These are phyloP conservation scores for Hemaris fuciformis DNA, from an alignment of 2,888 invertebrate species.

Conservation along the genomic window DNA sequence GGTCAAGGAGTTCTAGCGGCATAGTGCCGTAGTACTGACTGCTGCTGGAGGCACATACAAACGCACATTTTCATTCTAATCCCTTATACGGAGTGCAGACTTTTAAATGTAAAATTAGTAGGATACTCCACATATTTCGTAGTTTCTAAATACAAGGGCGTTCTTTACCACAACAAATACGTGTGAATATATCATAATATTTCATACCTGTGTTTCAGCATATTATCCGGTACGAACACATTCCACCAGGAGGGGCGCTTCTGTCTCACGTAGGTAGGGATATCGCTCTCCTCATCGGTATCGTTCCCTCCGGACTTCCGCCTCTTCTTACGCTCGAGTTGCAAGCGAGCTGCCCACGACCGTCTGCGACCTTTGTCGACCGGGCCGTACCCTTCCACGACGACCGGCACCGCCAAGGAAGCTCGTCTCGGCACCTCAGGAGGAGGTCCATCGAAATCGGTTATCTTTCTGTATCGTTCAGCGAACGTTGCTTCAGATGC, in stretches of 20 bases:
- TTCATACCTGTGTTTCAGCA: conserved; percentile 84
- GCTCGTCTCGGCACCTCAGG: conserved; percentile 71
- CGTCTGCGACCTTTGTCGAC: conserved; percentile 82
- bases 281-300: conserved; percentile 68
- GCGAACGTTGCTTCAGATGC: conserved; percentile 74
- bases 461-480: conserved; percentile 71
- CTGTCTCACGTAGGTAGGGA: conserved; percentile 80
- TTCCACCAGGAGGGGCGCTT: conserved; percentile 95
- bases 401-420: conserved; percentile 67
- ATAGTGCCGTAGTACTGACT: conserved; percentile 50
- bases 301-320: conserved; percentile 78
- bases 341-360: conserved; percentile 82
- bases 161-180: background rate
- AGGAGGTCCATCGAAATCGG: conserved; percentile 68
- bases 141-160: background rate
- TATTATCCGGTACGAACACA: conserved; percentile 90
- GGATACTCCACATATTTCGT: conserved; percentile 14
- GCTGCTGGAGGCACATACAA: background rate
- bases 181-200: conserved; percentile 15
- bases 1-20: conserved; percentile 69
- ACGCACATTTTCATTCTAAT: conserved; percentile 59
- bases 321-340: conserved; percentile 78
- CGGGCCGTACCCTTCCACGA: conserved; percentile 55
- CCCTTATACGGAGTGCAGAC: conserved; percentile 43
- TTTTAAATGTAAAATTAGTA: conserved; percentile 41